Evolutionary conservation across 2,888 invertebrate genomes (phyloP).

Genomic region (Bombylius discolor): DNA sequence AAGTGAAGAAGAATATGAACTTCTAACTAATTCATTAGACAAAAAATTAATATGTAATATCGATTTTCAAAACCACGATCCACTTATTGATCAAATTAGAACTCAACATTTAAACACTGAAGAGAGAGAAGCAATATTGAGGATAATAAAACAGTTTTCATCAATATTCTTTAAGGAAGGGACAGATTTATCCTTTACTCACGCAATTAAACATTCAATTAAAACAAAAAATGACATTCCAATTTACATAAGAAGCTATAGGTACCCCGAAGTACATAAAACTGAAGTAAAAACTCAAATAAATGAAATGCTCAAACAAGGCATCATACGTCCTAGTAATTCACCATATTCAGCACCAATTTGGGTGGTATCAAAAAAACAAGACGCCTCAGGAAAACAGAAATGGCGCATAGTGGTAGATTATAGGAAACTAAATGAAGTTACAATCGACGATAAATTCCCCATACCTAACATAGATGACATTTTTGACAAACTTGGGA

Average conservation of each 20-base stretch:
- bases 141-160: background rate
- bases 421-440: conserved; percentile 12
- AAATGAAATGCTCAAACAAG: conserved; percentile 18
- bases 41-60: background rate
- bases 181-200: background rate
- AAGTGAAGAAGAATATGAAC: background rate
- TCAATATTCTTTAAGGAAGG: background rate
- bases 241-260: conserved; percentile 8
- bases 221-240: conserved; percentile 5
- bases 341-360: conserved; percentile 14
- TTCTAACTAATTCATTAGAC: background rate
- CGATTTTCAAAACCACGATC: background rate
- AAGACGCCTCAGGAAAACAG: conserved; percentile 7
- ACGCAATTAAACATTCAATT: conserved; percentile 2
- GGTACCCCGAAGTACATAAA: conserved; percentile 12
- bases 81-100: background rate
- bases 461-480: conserved; percentile 11
- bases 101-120: background rate
- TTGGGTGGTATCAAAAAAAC: conserved; percentile 14
- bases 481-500: too few relatives aligned
- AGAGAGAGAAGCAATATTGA: background rate
- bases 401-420: conserved; percentile 15
- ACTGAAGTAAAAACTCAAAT: conserved; percentile 17
- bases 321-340: conserved; percentile 10
- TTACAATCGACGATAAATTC: conserved; percentile 11